These are phyloP conservation scores for Lissonota sp. DNA, from an alignment of 2,888 invertebrate species.

Conservation along the genomic window DNA sequence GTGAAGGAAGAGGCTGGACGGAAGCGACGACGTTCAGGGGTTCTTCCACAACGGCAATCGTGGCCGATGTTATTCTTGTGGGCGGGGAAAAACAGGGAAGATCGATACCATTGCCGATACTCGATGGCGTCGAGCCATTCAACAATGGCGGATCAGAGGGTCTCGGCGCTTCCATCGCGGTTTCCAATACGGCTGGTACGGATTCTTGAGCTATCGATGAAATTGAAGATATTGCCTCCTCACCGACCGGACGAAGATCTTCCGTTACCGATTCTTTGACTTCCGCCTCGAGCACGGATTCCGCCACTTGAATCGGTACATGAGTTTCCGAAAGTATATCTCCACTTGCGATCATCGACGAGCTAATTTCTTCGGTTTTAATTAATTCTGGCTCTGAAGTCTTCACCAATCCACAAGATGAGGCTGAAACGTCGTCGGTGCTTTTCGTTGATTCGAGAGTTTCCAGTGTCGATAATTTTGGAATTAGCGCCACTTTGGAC, in stretches of 20 bases:
- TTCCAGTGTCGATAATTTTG: constrained; percentile 16
- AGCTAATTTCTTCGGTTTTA: background rate
- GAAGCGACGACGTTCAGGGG: background rate
- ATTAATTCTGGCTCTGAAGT: background rate
- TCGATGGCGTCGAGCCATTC: constrained; percentile 48
- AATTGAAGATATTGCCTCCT: constrained; percentile 77
- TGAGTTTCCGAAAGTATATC: constrained; percentile 68
- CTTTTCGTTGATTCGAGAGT: constrained; percentile 34
- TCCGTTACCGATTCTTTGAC: constrained; percentile 78
- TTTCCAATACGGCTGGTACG: constrained; percentile 71
- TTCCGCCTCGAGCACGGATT: constrained; percentile 80
- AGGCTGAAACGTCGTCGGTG: constrained; percentile 11
- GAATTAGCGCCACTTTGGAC: constrained; percentile 29
- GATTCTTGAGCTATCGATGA: constrained; percentile 76
- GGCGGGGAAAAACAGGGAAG: constrained; percentile 22
- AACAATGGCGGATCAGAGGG: constrained; percentile 40
- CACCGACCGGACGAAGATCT: constrained; percentile 71
- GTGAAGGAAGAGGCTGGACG: constrained; percentile 12
- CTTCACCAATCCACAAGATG: background rate
- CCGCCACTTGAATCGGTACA: constrained; percentile 81
- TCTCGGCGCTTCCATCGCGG: constrained; percentile 54
- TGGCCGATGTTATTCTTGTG: constrained; percentile 9
- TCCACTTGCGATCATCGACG: background rate
- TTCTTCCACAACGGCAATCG: constrained; percentile 14
- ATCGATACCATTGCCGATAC: constrained; percentile 54